Evolutionary conservation across 2,797 vertebrate species (phyloP), one percentile per base, ranked within the genome.

Genomic region (Clarias laeviceps): DNA sequence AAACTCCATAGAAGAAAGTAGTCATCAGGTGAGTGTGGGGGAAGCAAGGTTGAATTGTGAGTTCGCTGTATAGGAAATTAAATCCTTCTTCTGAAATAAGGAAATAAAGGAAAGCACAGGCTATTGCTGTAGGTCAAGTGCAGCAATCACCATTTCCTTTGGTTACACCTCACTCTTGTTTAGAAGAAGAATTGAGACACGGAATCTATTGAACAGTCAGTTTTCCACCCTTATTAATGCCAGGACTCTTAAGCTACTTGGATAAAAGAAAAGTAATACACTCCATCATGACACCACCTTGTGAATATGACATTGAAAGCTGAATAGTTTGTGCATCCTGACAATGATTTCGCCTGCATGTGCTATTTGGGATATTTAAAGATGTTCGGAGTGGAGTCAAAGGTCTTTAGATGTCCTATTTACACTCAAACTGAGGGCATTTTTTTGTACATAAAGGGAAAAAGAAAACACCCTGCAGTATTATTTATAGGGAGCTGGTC

Each of bases 41-140:
- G 79, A 62, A 79, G 84, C 66, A 82, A 37, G 87, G 90, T 91
- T 92, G 93, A 93, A 92, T 92, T 93, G 92, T 90, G 87, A 88
- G 88, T 72, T 82, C 74, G 89, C 83, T 82, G 87, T 83, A 87
- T 86, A 88, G 88, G 85, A 93, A 62, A 79, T 79, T 62, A 18
- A 79, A 79, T 79, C 57, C 40, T 34, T 79, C 34, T 11, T 17
- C 24, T 1, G 34, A 62, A 93, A 93, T 94, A 90, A 92, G 91
- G 91, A 93, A 91, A 92, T 93, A 93, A 94, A 93, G 90, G 85
- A 82, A 29, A 65, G 70, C 89, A 86, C 82, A 27, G 89, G 90
- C 89, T 89, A 72, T 2, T 27, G 14, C 50, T 54, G 50, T 54
- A 89, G 94, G 92, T 94, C 92, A 92, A 91, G 90, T 89, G 91